Evolutionary conservation across 2,113 vertebrate genomes (phyloP), one percentile per base, ranked within the genome.

Genomic region (Cairina moschata): DNA sequence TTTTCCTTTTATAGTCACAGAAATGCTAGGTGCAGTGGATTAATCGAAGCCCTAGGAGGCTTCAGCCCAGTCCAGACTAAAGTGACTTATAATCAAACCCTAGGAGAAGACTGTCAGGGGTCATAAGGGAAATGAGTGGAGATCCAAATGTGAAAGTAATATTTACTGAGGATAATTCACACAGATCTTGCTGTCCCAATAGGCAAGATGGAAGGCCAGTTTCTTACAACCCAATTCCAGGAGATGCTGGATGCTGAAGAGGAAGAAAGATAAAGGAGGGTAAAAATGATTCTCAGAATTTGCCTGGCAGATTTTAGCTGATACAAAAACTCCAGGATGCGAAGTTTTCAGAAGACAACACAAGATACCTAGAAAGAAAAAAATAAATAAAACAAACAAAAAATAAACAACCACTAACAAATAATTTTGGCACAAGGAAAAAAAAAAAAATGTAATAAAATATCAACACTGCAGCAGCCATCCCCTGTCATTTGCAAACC

Each of bases 1-100:
- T 95, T 97, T 96, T 96, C 89, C 97, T 97, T 97, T 98, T 95
- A 96, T 93, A 97, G 97, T 83, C 59, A 31, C 75, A 79, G 78
- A 88, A 97, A 96, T 93, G 93, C 88, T 93, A 97, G 97, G 91
- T 94, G 80, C 52, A 2, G 68, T 72, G 91, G 94, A 96, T 97
- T 97, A 96, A 98, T 96, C 86, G 82, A 97, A 97, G 91, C 60
- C 95, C 62, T 71, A 54, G 66, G 86, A 96, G 67, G 50, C 82
- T 96, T 89, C 58, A 95, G 90, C 72, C 90, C 28, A 15, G 93
- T 91, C 79, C 95, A 95, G 66, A 66, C 74, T 91, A 40, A 4
- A 72, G 72, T 21, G 46, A 72, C 85, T 91, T 83, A 58, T 42
- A 48, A 90, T 67, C 86, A 90, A 72, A 93, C 58, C 91, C 91